Percentiles rank a stretch among this genome's conserved stretches.
Conservation (phyloP, 2,888 invertebrate genomes). For the Sarcophaga variegata region DNA sequence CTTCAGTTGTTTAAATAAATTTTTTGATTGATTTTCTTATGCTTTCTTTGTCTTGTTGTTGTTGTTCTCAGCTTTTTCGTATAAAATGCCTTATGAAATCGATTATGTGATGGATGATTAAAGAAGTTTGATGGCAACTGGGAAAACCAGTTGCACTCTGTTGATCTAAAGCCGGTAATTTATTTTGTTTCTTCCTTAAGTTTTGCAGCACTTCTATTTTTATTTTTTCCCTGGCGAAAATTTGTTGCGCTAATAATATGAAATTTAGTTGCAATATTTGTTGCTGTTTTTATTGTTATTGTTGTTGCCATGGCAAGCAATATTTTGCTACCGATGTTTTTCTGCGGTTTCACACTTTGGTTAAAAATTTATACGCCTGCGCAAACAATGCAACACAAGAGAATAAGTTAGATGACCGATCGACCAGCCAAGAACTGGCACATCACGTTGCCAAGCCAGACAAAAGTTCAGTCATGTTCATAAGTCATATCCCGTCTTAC, state of each 20-base stretch:
- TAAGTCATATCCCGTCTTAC: constrained; percentile 46
- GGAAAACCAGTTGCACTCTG: constrained; percentile 61
- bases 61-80: too few relatives aligned
- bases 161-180: constrained; percentile 59
- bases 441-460: not conserved
- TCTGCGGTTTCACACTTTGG: constrained; percentile 82
- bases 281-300: constrained; percentile 13
- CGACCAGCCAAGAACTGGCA: not conserved
- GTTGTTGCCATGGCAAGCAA: constrained; percentile 3
- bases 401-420: not conserved
- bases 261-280: constrained; percentile 53
- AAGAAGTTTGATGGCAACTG: not conserved
- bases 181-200: constrained; percentile 47
- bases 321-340: constrained; percentile 79
- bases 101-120: constrained; percentile 56
- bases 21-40: constrained; percentile 44
- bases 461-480: constrained; percentile 60
- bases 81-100: constrained; percentile 59
- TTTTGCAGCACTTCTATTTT: constrained; percentile 5
- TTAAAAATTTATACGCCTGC: constrained; percentile 74
- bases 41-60: constrained; percentile 15
- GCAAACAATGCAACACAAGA: constrained; percentile 60
- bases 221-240: constrained; percentile 24
- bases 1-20: constrained; percentile 55
- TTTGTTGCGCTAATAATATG: constrained; percentile 66